Conservation (phyloP, 1,140 invertebrate genomes). For the Lutraria rhynchaena region DNA sequence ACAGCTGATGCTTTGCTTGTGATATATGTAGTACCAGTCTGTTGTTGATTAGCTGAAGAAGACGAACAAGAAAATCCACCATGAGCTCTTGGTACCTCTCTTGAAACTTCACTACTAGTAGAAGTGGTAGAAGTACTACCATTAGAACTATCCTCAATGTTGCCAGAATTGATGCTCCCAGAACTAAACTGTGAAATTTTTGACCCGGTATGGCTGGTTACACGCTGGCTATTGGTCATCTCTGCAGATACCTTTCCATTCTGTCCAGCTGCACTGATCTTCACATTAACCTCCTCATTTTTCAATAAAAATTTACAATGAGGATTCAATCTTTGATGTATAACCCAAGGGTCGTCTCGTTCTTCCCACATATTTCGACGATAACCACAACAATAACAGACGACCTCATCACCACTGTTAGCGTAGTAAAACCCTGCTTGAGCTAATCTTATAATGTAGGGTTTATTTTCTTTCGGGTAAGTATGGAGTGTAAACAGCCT, state of each 20-base stretch:
- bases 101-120: no score
- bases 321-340: constrained; percentile 23
- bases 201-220: not conserved
- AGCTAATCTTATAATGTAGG: constrained; percentile 24
- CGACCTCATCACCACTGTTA: constrained; percentile 21
- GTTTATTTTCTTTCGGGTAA: constrained; percentile 9
- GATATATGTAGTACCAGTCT: no score
- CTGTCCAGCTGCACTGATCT: not conserved
- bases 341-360: constrained; percentile 5
- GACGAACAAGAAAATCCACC: no score
- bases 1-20: no score
- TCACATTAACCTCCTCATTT: constrained; percentile 37
- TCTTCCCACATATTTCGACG: constrained; percentile 18
- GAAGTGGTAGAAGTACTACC: no score
- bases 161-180: no score
- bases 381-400: constrained; percentile 43
- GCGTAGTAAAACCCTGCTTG: constrained; percentile 50
- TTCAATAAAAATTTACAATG: constrained; percentile 27
- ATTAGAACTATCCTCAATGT: no score
- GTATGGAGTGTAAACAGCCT: constrained; percentile 21
- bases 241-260: not conserved
- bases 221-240: not conserved
- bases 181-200: no score
- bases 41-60: no score
- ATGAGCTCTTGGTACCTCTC: no score